phyloP scores from a whole-genome alignment of 2,797 vertebrate species.

The Odontamblyopus lacepedii region DNA sequence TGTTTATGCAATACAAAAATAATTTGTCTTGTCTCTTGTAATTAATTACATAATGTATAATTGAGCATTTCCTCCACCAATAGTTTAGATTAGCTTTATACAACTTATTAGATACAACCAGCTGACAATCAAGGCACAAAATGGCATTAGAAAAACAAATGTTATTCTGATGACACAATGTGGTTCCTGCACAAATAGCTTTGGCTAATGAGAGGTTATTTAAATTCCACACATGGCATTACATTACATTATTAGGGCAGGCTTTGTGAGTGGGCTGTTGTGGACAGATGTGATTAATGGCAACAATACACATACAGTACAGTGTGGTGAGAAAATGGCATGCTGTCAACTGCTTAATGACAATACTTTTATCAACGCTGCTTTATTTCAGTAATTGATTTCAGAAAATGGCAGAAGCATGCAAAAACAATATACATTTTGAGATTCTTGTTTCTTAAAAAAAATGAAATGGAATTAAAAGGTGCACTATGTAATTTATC shows the following conservation, averaged over 20 bases:
- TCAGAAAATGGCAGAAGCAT: not conserved
- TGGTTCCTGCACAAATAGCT: slow-evolving; percentile 32
- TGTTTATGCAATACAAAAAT: not conserved
- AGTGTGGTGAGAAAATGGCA: not conserved
- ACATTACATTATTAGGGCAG: not conserved
- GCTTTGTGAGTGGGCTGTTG: slow-evolving; percentile 1
- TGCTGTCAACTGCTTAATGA: not conserved
- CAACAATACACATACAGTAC: not conserved
- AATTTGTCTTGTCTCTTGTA: not conserved
- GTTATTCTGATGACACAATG: slow-evolving; percentile 26
- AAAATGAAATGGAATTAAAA: too few species aligned
- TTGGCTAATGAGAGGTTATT: slow-evolving; percentile 15
- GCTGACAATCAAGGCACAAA: slow-evolving; percentile 16
- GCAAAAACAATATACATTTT: too few species aligned
- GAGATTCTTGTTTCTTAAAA: too few species aligned
- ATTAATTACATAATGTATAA: not conserved
- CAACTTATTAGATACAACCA: slow-evolving; percentile 27
- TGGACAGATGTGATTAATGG: slow-evolving; percentile 7
- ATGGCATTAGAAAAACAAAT: slow-evolving; percentile 34
- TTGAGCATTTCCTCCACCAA: not conserved
- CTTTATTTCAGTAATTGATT: not conserved
- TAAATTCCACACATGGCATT: slow-evolving; percentile 12
- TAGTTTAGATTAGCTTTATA: slow-evolving; percentile 7
- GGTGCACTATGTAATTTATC: too few species aligned
- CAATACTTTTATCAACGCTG: not conserved